Percentiles rank a stretch among this genome's conserved stretches.
These are phyloP conservation scores for Oceanodroma tethys DNA, from an alignment of 2,113 vertebrate species.

Conservation along the genomic window DNA sequence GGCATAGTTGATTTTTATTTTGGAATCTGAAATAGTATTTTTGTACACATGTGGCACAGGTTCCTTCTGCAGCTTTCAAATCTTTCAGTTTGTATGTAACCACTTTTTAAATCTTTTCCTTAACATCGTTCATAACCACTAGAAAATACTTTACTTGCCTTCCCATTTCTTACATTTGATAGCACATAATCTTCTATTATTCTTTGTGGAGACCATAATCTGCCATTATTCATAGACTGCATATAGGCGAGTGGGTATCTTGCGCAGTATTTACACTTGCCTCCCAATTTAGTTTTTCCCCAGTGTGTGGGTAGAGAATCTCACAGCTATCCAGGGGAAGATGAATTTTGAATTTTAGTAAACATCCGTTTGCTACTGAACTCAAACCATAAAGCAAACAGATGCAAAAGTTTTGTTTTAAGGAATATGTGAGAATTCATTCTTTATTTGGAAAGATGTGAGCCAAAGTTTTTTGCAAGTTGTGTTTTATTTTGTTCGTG, in stretches of 20 bases:
- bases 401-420: not conserved
- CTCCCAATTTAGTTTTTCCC: not conserved
- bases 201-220: not conserved
- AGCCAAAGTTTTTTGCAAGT: not conserved
- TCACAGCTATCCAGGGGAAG: not conserved
- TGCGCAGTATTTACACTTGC: not conserved
- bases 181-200: not conserved
- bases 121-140: not conserved
- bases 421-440: not conserved
- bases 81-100: not conserved
- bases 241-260: not conserved
- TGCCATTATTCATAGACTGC: not conserved
- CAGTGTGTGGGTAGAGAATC: not conserved
- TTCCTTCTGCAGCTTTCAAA: not conserved
- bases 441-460: not conserved
- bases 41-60: not conserved
- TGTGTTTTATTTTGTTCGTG: not conserved
- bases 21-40: not conserved
- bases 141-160: not conserved
- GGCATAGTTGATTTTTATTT: not conserved
- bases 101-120: not conserved
- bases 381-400: not conserved
- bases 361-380: not conserved
- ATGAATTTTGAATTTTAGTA: not conserved
- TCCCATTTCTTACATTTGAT: not conserved